Evolutionary conservation across 2,888 invertebrate species (phyloP), one percentile per base, ranked within the genome.

Genomic region (Antitype chi): DNA sequence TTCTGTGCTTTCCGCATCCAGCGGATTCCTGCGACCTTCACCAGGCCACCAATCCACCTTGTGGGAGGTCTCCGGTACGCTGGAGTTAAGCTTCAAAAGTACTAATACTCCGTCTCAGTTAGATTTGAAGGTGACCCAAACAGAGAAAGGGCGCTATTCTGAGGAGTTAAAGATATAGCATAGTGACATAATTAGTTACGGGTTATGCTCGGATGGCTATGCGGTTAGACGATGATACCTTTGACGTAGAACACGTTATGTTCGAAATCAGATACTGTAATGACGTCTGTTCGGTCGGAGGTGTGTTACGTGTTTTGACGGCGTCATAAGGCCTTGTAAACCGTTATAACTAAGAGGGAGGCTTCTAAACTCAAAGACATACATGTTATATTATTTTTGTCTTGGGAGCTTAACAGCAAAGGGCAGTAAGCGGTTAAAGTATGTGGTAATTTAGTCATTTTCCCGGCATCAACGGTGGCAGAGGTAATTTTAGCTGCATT

Each of bases 181-280:
- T 38, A 32, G 53, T 76, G 62, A 63, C 32, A 52, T 70, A 70
- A 70, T 43, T 32, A 74, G 25, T 57, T 57, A 74, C 9, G 52
- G 20, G 20, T 9, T 49, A 38, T 13, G 6, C 23, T 47, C 47
- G 13, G 13, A 60, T 82, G 49, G 6, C 28, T 17, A 15, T 80
- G 84, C 43, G 84, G 84, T 84, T 64, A 49, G 49, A 23, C 28
- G 38, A 80, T 72, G 68, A 72, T 84, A 81, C 55, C 59, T 57
- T 84, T 80, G 63, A 79, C 71, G 72, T 69, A n/a, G 25, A 68
- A 71, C 57, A 25, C 43, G 13, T 57, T 68, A 15, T 11, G 0
- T n/a, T 23, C 23, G 78, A 67, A 80, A 80, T 52, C 6, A 52
- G 80, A 81, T 79, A 84, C 59, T 1, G 17, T n/a, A 43, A 25